Evolutionary conservation across 2,888 invertebrate genomes (phyloP), one percentile per base, ranked within the genome.

Genomic region (Terebella lapidaria): DNA sequence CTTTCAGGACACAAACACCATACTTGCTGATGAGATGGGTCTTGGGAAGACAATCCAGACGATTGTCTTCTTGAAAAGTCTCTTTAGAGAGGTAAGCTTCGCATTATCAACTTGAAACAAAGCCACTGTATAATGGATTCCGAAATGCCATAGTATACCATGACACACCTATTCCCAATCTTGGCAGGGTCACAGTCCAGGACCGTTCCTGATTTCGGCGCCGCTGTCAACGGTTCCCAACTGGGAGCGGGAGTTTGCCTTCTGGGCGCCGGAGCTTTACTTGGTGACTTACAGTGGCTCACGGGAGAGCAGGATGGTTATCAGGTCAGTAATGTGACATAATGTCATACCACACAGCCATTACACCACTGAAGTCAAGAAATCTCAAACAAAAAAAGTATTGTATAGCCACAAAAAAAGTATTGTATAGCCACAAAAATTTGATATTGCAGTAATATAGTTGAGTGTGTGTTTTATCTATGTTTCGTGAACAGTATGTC

Each of bases 21-120:
- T 70, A 35, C 63, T 70, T 18, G 70, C 70, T 22, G 70, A 70
- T 49, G 70, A 70, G 60, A 70, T 70, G 70, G 70, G 70, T 27
- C 65, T 70, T 5, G 70, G 70, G 10, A 70, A 70, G 45, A 70
- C 70, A 22, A 65, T 70, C 24, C 70, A 70, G 57, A 61, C 66
- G n/a, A 70, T 70, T 22, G 54, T 61, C n/a, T 67, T 70, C 53
- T 42, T 69, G n/a, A 67, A 66, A 56, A 26, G 56, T 20, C 60
- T 70, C 22, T 70, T 58, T 57, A 67, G 60, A 49, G 70, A 70
- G 64, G 68, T 67, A 18, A 56, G 61, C n/a, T n/a, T n/a, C n/a
- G n/a, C n/a, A n/a, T n/a, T n/a, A 46, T 22, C 20, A 15, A 22
- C 10, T 55, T 54, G 24, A n/a, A n/a, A n/a, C n/a, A n/a, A n/a